Percentiles rank a stretch among this genome's conserved stretches.
These are phyloP conservation scores for Cerastoderma edule DNA, from an alignment of 2,888 invertebrate species.

Conservation along the genomic window DNA sequence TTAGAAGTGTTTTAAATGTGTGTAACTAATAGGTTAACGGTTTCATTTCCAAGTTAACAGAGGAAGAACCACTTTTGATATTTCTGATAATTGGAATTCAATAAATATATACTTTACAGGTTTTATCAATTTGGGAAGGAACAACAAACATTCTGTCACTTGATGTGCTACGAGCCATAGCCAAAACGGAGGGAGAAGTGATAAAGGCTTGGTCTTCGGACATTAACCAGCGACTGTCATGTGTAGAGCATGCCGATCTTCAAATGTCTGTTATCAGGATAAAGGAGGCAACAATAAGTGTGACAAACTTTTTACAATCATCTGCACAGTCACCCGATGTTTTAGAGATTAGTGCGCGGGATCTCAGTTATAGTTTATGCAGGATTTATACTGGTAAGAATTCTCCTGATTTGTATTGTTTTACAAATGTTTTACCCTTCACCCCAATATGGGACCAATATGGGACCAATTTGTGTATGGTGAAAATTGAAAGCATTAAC, in stretches of 20 bases:
- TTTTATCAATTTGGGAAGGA: conserved; percentile 87
- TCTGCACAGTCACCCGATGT: conserved; percentile 42
- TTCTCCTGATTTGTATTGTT: not conserved
- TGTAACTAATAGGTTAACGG: too few species aligned
- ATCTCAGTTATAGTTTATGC: conserved; percentile 85
- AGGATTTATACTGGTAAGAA: conserved; percentile 82
- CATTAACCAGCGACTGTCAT: conserved; percentile 71
- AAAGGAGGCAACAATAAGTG: conserved; percentile 53
- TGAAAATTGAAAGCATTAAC: too few species aligned
- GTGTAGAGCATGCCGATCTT: conserved; percentile 50
- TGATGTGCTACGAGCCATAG: conserved; percentile 85
- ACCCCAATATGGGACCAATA: too few species aligned
- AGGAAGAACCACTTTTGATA: not conserved
- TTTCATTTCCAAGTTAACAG: too few species aligned
- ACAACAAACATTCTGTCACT: conserved; percentile 86
- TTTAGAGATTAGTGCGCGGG: conserved; percentile 84
- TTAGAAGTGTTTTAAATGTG: too few species aligned
- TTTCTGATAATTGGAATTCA: not conserved
- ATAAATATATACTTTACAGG: conserved; percentile 75
- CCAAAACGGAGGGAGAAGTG: conserved; percentile 84
- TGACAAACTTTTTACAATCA: conserved; percentile 47
- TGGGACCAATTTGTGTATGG: too few species aligned
- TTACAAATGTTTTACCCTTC: too few species aligned
- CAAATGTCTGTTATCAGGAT: conserved; percentile 62
- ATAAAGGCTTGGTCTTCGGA: conserved; percentile 80